Evolutionary conservation across 1,140 invertebrate genomes (phyloP), one percentile per base, ranked within the genome.

Genomic region (Drosophila miranda): DNA sequence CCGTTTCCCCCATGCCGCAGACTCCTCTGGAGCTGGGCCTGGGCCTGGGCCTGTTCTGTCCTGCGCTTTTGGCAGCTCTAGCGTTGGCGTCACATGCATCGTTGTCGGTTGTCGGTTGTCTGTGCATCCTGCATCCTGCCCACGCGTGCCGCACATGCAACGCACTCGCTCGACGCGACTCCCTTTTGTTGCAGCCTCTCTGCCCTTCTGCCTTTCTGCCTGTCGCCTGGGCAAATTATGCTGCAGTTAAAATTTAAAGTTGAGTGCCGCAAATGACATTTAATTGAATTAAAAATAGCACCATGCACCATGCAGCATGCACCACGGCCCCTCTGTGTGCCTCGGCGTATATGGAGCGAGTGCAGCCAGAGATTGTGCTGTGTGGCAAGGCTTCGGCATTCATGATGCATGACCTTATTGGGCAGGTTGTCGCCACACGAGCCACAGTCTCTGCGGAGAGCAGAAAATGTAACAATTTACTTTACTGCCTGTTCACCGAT

Each of bases 171-270:
- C 16, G 34, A 11, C 8, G 2, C 28, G 30, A 34, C 51, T 71
- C 55, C 67, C 55, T 60, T 70, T 60, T 71, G 53, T 70, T 73
- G 49, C 51, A 45, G 51, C 41, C 9, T 54, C 44, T 28, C 41
- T 44, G 51, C 30, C 7, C 49, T 50, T 28, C 41, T 44, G 49
- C 23, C 23, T 26, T 26, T 0, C 4, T 26, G 23, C 26, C 52
- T 51, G 59, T 73, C 42, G 60, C 60, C 44, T 28, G 44, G 53
- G 50, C 53, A 75, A 76, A 73, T 74, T 73, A 74, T 74, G 59
- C 58, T 56, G 74, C 74, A 76, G 73, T 76, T 69, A 76, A 76
- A 70, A 77, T 77, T 77, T 77, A 77, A 71, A 77, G 58, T 77
- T 77, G 66, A 77, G 75, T 77, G 75, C 66, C 59, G 59, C 66